phyloP scores from a whole-genome alignment of 2,888 invertebrate species.

The Caenorhabditis imperialis region DNA sequence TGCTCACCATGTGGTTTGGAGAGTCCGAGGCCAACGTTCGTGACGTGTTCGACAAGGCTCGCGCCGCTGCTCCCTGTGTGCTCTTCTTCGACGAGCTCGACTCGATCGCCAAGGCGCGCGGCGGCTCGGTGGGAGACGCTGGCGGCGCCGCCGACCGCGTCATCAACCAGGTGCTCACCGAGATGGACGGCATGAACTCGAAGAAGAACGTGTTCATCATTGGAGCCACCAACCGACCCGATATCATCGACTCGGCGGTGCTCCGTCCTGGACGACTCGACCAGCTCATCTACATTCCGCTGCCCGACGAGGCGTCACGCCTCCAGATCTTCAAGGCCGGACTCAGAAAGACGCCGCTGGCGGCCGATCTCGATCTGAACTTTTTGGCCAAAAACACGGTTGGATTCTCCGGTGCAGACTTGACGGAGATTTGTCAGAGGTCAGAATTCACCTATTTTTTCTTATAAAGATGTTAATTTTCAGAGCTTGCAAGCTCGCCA shows the following conservation, averaged over 20 bases:
- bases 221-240: constrained; percentile 89
- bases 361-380: constrained; percentile 89
- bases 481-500: constrained; percentile 94
- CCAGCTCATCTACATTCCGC: constrained; percentile 99
- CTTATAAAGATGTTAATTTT: constrained; percentile 9
- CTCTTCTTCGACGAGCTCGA: constrained; percentile 99
- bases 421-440: constrained; percentile 99
- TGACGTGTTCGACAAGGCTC: constrained; percentile 99
- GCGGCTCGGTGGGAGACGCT: constrained; percentile 82
- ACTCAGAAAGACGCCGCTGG: constrained; percentile 75
- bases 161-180: constrained; percentile 98
- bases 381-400: constrained; percentile 85
- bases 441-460: constrained; percentile 9
- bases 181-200: constrained; percentile 99
- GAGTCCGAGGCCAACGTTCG: constrained; percentile 99
- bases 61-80: constrained; percentile 98
- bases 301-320: constrained; percentile 98
- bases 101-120: constrained; percentile 98
- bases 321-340: constrained; percentile 92
- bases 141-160: constrained; percentile 97
- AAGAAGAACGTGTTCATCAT: constrained; percentile 99
- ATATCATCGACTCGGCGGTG: constrained; percentile 99
- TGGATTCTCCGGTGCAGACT: constrained; percentile 97
- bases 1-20: constrained; percentile 99
- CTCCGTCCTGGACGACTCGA: constrained; percentile 97